Base-by-base conservation (phyloP, 2,888 invertebrate species). In the Cosmia trapezina region DNA sequence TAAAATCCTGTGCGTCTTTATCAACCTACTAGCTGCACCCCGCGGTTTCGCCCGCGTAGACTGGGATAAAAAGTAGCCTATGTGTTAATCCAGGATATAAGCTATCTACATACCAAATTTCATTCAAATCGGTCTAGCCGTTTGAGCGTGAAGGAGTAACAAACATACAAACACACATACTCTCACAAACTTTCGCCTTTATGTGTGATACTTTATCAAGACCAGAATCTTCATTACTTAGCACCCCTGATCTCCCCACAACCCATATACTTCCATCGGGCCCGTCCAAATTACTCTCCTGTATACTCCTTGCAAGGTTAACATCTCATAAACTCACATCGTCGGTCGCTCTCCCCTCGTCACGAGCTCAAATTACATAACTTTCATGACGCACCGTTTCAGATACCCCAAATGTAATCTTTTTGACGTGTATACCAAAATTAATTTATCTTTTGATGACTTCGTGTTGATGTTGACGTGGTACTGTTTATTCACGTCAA, bases 311-410 rank as follows among this genome's bases (percentile, higher is more conserved):
- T 17, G 19, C 28, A 49, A 57, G 60, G 51, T 59, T 43, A 56
- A 53, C 41, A 75, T 68, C 14, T 57, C 64, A 68, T 53, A 63
- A 53, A 60, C 64, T 67, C 67, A 60, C 60, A 61, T 64, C 51
- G 60, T 11, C n/a, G 17, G 17, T 53, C 63, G 67, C 69, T 73
- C 37, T 72, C 45, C 51, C 53, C 17, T 69, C 71, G 61, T 79
- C 80, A 77, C 65, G 80, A 76, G 71, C 67, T 66, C 76, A 83
- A 87, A 87, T 87, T 87, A 86, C 59, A 74, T 70, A 76, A 86
- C 81, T 87, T 88, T 87, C 85, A 83, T 81, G 84, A 84, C 66
- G 70, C 61, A 45, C 56, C 43, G 33, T 68, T 81, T 67, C 60
- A 67, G 78, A 73, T 74, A 69, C 59, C 61, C 49, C 41, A 22